Evolutionary conservation across 2,888 invertebrate genomes (phyloP).

Genomic region (Microplitis deprimator): DNA sequence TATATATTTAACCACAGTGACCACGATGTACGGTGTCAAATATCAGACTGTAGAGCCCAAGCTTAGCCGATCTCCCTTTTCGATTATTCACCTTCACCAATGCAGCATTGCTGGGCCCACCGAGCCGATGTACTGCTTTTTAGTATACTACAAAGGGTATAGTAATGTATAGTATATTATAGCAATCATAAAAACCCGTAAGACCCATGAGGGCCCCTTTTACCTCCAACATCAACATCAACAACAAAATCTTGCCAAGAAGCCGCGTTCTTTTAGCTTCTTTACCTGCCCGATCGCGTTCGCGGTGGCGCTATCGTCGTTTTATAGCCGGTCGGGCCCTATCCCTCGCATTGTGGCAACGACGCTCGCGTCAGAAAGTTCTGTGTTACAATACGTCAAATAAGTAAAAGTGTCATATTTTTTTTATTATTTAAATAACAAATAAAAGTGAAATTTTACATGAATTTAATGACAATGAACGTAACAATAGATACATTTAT

Average conservation of each 20-base stretch:
- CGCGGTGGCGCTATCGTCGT: slow-evolving; percentile 62
- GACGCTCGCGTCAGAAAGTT: slow-evolving; percentile 66
- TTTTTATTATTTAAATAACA: slow-evolving; percentile 5
- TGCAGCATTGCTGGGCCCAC: not conserved
- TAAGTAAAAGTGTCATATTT: slow-evolving; percentile 30
- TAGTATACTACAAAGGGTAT: not conserved
- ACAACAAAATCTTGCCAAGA: slow-evolving; percentile 10
- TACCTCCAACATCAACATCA: slow-evolving; percentile 16
- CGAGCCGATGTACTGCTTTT: not conserved
- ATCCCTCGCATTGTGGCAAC: slow-evolving; percentile 66
- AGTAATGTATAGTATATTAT: not conserved
- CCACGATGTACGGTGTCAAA: not conserved
- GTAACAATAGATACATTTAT: not conserved
- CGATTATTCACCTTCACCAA: not conserved
- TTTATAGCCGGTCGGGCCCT: slow-evolving; percentile 59
- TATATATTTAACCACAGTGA: not conserved
- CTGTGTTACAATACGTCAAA: slow-evolving; percentile 50
- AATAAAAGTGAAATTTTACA: not conserved
- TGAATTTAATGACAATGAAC: not conserved
- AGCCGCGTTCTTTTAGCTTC: slow-evolving; percentile 45
- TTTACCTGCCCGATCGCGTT: slow-evolving; percentile 60
- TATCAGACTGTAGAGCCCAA: slow-evolving; percentile 10
- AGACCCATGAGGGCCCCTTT: slow-evolving; percentile 30
- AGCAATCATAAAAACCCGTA: not conserved
- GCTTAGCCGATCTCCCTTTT: not conserved